Evolutionary conservation across 2,888 invertebrate genomes (phyloP), one percentile per base, ranked within the genome.

Genomic region (Kryphioiulus occultus): DNA sequence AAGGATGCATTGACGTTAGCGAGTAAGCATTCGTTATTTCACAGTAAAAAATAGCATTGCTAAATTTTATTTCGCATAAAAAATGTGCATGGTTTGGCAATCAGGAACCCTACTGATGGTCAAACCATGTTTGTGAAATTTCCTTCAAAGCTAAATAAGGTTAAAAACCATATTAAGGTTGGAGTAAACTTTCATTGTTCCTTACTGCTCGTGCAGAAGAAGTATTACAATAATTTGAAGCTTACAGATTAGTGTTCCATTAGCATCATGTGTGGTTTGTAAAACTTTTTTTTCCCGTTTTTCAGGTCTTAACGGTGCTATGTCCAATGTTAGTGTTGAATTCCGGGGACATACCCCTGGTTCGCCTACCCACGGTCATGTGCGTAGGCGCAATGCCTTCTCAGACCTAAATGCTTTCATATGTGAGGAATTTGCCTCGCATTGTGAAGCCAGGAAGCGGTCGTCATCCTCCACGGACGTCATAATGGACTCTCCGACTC

Each of bases 401-500:
- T 91, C 91, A 88, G 95, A 95, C 91, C 92, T 95, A 89, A 95
- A 95, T 92, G 94, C 95, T 90, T 95, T 95, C 92, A 95, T 92
- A 87, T 90, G 92, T 88, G 92, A 92, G 88, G 95, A 96, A 92
- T 95, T 95, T 91, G 95, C 95, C 89, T 94, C 95, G 88, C 95
- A 95, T 91, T 94, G 94, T 91, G 92, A 90, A 88, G 89, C 91
- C 86, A 90, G 92, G 88, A 95, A 95, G 92, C 93, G 95, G 90
- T 94, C 95, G 82, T 94, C 95, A 88, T 94, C 94, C 90, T 94
- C 95, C 89, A 93, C 93, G 89, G 95, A 95, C 92, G 95, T 95
- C 90, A 94, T 94, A 91, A 95, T 95, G 95, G 95, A 95, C 91
- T 95, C 95, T 90, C 95, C 95, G 89, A 95, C 95, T 90, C 95